Evolutionary conservation across 1,140 invertebrate species (phyloP).

Genomic region (Copidosoma floridanum): DNA sequence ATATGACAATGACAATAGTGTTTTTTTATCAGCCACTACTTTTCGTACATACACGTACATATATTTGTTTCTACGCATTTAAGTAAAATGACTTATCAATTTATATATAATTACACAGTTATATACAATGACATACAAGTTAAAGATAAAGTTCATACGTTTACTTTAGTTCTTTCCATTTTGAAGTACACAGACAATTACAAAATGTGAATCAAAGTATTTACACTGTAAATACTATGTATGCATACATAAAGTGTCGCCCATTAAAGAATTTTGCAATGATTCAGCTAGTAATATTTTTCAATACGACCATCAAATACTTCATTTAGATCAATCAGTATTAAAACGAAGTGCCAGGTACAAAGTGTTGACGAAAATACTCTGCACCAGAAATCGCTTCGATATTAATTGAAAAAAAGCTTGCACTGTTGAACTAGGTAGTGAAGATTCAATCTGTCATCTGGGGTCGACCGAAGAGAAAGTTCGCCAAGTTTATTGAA

Average conservation of each 20-base stretch:
- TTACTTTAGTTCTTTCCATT: neutral
- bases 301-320: conserved; percentile 20
- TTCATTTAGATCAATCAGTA: neutral
- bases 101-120: conserved; percentile 7
- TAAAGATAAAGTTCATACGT: neutral
- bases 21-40: too few species aligned
- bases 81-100: conserved; percentile 8
- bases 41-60: neutral
- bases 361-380: too few species aligned
- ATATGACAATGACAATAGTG: conserved; percentile 13
- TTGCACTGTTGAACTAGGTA: too few species aligned
- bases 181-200: neutral
- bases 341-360: conserved; percentile 13
- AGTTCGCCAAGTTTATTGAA: neutral
- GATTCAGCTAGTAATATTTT: conserved; percentile 12
- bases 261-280: neutral
- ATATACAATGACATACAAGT: conserved; percentile 5
- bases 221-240: conserved; percentile 15
- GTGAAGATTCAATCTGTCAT: conserved; percentile 9
- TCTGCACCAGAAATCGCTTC: neutral
- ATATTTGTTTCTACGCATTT: neutral
- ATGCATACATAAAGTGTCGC: neutral
- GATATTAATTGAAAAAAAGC: neutral
- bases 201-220: conserved; percentile 9
- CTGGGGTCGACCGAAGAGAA: conserved; percentile 6